A percentile compares a stretch with the other conserved stretches of the same genome.
These are phyloP conservation scores for Bombus sibiricus DNA, from an alignment of 1,140 invertebrate genomes.

Conservation along the genomic window DNA sequence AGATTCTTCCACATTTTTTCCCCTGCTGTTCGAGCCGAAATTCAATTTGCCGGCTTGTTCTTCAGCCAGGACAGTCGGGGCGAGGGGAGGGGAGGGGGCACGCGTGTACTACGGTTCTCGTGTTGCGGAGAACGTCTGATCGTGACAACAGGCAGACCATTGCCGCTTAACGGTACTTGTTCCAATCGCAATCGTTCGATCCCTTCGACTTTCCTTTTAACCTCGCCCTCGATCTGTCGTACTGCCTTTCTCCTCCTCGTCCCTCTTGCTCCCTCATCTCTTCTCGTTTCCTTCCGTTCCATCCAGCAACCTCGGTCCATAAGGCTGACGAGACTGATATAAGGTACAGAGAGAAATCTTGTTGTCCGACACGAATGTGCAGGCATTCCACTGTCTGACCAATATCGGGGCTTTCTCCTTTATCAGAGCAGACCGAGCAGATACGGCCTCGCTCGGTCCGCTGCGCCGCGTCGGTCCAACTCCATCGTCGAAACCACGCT, in stretches of 20 bases:
- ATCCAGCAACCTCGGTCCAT: slow-evolving; percentile 39
- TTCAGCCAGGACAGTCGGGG: not conserved
- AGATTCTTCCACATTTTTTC: not conserved
- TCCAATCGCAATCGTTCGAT: slow-evolving; percentile 64
- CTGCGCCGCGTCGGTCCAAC: slow-evolving; percentile 35
- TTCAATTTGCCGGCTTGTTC: slow-evolving; percentile 62
- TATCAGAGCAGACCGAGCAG: slow-evolving; percentile 43
- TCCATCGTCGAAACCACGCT: slow-evolving; percentile 57
- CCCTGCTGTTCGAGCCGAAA: slow-evolving; percentile 7
- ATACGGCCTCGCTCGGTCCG: slow-evolving; percentile 23
- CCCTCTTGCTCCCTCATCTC: not conserved
- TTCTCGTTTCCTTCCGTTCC: slow-evolving; percentile 11
- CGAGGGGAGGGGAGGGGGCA: not conserved
- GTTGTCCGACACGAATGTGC: slow-evolving; percentile 65
- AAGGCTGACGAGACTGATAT: slow-evolving; percentile 56
- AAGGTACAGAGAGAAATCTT: slow-evolving; percentile 67
- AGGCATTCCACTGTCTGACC: slow-evolving; percentile 67
- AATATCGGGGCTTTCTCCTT: slow-evolving; percentile 64
- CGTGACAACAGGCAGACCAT: slow-evolving; percentile 58
- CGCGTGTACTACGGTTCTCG: slow-evolving; percentile 19
- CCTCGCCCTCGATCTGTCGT: slow-evolving; percentile 4
- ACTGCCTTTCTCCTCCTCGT: not conserved
- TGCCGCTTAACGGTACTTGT: slow-evolving; percentile 54
- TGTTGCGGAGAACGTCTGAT: slow-evolving; percentile 56
- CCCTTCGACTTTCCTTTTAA: slow-evolving; percentile 60